Evolutionary conservation across 2,888 invertebrate genomes (phyloP).

Genomic region (Teleogryllus oceanicus): DNA sequence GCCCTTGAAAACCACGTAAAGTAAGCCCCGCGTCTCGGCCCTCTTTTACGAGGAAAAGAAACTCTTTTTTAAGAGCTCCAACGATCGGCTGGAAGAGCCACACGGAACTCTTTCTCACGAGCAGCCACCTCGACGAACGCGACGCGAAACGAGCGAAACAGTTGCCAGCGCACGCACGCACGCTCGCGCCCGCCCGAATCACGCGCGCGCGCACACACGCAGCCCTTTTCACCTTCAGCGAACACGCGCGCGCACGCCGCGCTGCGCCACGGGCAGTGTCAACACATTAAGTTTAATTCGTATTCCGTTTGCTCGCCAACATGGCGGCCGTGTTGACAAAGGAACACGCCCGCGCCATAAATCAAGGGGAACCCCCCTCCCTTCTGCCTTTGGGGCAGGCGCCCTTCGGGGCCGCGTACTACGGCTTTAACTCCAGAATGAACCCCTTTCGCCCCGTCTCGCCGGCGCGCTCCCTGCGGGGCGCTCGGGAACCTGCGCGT

Average conservation of each 20-base stretch:
- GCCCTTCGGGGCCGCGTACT: too few relatives aligned
- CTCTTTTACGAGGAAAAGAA: background rate
- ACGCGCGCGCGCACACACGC: too few relatives aligned
- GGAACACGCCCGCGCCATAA: background rate
- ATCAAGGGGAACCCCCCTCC: background rate
- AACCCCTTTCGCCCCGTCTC: background rate
- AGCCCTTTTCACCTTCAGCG: too few relatives aligned
- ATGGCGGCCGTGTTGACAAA: background rate
- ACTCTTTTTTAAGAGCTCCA: background rate
- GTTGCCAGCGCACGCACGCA: too few relatives aligned
- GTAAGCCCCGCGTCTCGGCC: background rate
- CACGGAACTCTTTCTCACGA: too few relatives aligned
- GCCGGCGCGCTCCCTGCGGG: background rate
- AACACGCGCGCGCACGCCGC: too few relatives aligned
- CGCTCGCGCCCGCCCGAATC: too few relatives aligned
- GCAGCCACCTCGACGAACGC: too few relatives aligned
- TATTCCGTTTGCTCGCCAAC: constrained; percentile 18
- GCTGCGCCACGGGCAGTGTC: background rate
- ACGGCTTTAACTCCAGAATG: background rate
- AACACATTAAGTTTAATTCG: constrained; percentile 6
- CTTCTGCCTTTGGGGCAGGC: background rate
- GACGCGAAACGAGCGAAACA: too few relatives aligned
- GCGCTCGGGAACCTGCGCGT: background rate
- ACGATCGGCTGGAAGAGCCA: background rate
- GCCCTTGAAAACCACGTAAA: background rate